Base-by-base conservation (phyloP, 2,888 invertebrate species). In the Drosophila tripunctata region DNA sequence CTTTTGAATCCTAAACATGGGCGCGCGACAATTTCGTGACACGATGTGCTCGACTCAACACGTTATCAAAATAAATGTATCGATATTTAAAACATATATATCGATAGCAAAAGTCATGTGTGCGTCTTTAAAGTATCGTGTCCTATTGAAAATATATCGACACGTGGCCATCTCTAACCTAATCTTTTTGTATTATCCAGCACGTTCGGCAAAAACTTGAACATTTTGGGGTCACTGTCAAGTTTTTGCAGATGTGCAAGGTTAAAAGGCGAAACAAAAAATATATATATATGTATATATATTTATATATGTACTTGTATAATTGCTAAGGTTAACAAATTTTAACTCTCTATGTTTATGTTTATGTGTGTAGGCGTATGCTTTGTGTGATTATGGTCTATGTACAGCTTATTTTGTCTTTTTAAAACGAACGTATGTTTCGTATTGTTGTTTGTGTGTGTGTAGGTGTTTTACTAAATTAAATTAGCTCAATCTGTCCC, bases 401-500 rank as follows among this genome's bases (percentile, higher is more conserved):
- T 81, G 44, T 81, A 81, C 81, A 83, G 63, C 69, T 72, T 72
- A 66, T 68, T 52, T 60, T 63, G 35, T 61, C 44, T 27, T 35
- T 33, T 40, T 58, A 14, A 48, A 33, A 44, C 56, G 31, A 43
- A 68, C 51, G 47, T 15, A 31, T 56, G 8, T 40, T 35, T 30
- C 51, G 7, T 19, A 22, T 22, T 36, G 15, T 41, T 40, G 17
- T 48, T 5, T 56, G 27, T 27, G 27, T 48, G 27, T 51, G 10
- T 56, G 27, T 43, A 3, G 41, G 33, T 6, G 8, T 40, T 43
- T 61, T 62, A 64, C 56, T 72, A 64, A 82, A 71, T 72, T 70
- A 67, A 70, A 82, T 76, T 78, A 75, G 60, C 64, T 67, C 67
- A 54, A 65, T 69, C 60, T 38, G 51, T 66, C 76, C 48, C 55